Evolutionary conservation across 2,888 invertebrate genomes (phyloP), one percentile per base, ranked within the genome.

Genomic region (Chydorus sphaericus): DNA sequence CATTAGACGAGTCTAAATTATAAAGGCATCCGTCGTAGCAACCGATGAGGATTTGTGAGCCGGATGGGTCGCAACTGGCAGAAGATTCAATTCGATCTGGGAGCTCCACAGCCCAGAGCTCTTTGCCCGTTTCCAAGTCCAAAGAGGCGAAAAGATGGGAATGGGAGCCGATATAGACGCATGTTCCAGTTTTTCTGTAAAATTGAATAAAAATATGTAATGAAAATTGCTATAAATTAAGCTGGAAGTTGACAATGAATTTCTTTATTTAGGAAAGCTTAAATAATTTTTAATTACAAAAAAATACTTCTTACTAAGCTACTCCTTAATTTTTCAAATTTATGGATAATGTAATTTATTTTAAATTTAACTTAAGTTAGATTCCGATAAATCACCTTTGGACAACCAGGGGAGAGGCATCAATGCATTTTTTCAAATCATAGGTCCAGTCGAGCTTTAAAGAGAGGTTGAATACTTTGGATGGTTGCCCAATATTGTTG

Each of bases 371-470:
- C n/a, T n/a, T n/a, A n/a, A n/a, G n/a, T n/a, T n/a, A n/a, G n/a
- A n/a, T n/a, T n/a, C n/a, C n/a, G n/a, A n/a, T n/a, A n/a, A 39
- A 20, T 44, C 28, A 44, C 44, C 44, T 44, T 44, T 70, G 63
- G 62, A 76, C 75, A 53, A 79, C 62, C 23, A 76, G 71, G 20
- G 87, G 85, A 14, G 85, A 78, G 8, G 85, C 82, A 74, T 91
- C 90, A 10, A 91, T 79, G 72, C 91, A 91, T 70, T 88, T 90
- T 38, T 76, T 73, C 53, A 83, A 76, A 68, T 85, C 70, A 66
- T 73, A 76, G 60, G 70, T 73, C 82, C 80, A 78, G 3, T 20
- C n/a, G 31, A 59, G 10, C 37, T 29, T 54, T 10, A 61, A 26
- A 52, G 18, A 31, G n/a, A 60, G 14, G 18, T 10, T 16, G 1